Base-by-base conservation (phyloP, 1,140 invertebrate genomes). In the Megathymus violae region DNA sequence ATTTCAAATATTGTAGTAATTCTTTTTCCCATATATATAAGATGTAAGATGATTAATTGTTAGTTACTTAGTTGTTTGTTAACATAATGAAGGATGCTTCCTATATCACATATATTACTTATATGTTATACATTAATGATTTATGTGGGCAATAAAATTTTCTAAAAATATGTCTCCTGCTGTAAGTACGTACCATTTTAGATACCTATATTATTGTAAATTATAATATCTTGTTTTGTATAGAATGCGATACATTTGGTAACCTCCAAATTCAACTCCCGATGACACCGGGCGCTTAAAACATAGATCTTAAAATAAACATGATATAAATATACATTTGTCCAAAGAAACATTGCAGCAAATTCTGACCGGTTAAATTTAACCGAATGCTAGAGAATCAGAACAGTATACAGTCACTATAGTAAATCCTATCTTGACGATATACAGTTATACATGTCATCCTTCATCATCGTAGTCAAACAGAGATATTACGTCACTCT, bases 131-230 rank as follows among this genome's bases (percentile, higher is more conserved):
- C 54, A 50, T 40, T 60, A 64, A 56, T 66, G 44, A 75, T 69
- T 74, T 83, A 83, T 88, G 88, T 90, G 88, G 88, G 88, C 88
- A 90, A 88, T 90, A 61, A 77, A 80, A 75, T 71, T 83, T 85
- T 77, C 74, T 76, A 76, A 90, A 90, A 88, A 88, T 90, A 90
- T 90, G 88, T 90, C 88, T 90, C 88, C 88, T 88, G 74, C 70
- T 67, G 74, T 61, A 67, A 64, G 54, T 56, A 61, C 61, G 62
- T 62, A 48, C 25, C 50, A 41, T 58, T 22, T 56, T 56, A 56
- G 25, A 64, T 34, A 61, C 38, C 36, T 68, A 68, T 44, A 56
- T 43, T 56, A 34, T 59, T 59, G 43, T 46, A 58, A 46, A 47
- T 47, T 59, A 47, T 22, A 59, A 47, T 59, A 59, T 59, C 41